These are phyloP conservation scores for Tinea pellionella DNA, from an alignment of 2,888 invertebrate species.

Conservation along the genomic window DNA sequence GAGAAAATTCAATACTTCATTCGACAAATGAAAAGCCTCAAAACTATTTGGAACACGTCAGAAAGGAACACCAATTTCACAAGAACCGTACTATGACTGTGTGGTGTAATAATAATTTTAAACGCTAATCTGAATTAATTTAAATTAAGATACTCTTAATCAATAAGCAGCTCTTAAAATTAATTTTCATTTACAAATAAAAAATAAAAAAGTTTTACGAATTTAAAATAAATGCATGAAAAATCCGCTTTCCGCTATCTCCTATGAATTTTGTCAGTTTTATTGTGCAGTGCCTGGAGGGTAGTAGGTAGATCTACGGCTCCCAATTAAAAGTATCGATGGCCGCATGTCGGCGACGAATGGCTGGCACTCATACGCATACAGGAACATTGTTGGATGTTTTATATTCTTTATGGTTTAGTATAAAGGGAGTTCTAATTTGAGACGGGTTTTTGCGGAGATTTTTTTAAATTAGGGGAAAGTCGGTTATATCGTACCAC, in stretches of 20 bases:
- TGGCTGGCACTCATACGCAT: constrained; percentile 30
- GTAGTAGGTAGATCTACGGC: constrained; percentile 39
- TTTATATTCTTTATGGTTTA: constrained; percentile 26
- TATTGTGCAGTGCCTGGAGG: constrained; percentile 30
- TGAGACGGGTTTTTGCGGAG: no score
- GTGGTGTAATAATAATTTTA: background rate
- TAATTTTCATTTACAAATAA: no score
- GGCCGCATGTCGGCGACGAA: constrained; percentile 47
- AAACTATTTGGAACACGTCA: background rate
- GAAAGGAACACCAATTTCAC: background rate
- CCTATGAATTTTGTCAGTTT: background rate
- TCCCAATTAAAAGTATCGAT: constrained; percentile 64
- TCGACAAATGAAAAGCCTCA: background rate
- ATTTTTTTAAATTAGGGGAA: no score
- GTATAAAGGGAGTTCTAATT: constrained; percentile 27
- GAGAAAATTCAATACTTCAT: no score
- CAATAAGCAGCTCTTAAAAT: no score
- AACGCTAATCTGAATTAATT: no score
- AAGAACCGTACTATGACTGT: background rate
- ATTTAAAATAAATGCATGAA: background rate
- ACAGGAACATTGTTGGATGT: constrained; percentile 22
- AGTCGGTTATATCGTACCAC: no score
- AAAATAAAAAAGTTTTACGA: no score
- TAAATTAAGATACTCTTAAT: no score
- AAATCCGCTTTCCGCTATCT: constrained; percentile 1